A percentile compares a stretch with the other conserved stretches of the same genome.
These are phyloP conservation scores for Dreissena rostriformis DNA, from an alignment of 1,140 invertebrate species.

Conservation along the genomic window DNA sequence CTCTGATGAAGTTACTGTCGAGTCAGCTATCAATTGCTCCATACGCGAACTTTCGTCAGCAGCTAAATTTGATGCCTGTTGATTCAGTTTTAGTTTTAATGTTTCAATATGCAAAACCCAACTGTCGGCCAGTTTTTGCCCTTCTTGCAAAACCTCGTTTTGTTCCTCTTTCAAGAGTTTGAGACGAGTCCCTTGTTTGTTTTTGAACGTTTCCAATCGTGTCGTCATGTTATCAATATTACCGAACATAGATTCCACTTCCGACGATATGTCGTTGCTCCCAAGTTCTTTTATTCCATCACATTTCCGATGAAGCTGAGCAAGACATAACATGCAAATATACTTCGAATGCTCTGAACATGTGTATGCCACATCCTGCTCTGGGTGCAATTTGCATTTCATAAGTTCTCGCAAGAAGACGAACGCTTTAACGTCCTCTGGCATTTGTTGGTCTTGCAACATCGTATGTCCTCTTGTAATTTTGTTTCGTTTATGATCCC, in stretches of 20 bases:
- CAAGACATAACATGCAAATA: conserved; percentile 29
- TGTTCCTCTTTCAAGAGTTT: conserved; percentile 3
- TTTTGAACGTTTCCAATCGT: background rate
- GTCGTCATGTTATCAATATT: background rate
- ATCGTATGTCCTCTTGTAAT: conserved; percentile 27
- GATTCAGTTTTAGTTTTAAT: too few species aligned
- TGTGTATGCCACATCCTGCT: conserved; percentile 19
- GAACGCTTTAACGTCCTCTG: background rate
- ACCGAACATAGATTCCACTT: background rate
- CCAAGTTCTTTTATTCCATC: conserved; percentile 5
- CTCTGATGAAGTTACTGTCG: too few species aligned
- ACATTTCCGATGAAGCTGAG: conserved; percentile 23
- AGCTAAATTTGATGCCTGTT: too few species aligned
- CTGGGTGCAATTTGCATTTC: conserved; percentile 12
- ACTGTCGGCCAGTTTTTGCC: background rate
- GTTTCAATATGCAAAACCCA: background rate
- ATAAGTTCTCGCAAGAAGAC: background rate
- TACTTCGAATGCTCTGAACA: conserved; percentile 9
- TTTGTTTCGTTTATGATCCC: conserved; percentile 32
- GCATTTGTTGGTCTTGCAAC: conserved; percentile 27
- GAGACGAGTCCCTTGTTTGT: background rate
- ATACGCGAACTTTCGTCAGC: too few species aligned
- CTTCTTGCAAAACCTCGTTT: conserved; percentile 6
- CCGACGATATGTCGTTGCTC: background rate
- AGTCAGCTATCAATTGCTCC: too few species aligned